These are phyloP conservation scores for Lomographa bimaculata DNA, from an alignment of 2,888 invertebrate species.

Conservation along the genomic window DNA sequence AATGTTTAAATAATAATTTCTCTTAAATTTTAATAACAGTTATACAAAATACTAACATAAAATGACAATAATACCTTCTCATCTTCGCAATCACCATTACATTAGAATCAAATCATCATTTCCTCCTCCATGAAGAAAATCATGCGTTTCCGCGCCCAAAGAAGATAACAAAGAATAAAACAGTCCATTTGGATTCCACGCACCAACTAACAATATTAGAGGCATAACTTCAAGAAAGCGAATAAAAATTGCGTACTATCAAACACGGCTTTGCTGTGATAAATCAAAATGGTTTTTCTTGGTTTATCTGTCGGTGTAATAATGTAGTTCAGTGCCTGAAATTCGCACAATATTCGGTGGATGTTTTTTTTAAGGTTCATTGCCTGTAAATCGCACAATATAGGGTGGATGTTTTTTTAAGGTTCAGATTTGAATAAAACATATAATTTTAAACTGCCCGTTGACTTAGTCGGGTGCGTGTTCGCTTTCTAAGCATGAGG, in stretches of 20 bases:
- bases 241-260: conserved; percentile 35
- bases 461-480: too few species aligned
- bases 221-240: conserved; percentile 31
- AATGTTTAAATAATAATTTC: background rate
- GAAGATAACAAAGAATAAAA: conserved; percentile 18
- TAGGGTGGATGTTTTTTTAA: too few species aligned
- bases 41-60: too few species aligned
- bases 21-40: too few species aligned
- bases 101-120: conserved; percentile 15
- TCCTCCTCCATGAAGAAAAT: conserved; percentile 4
- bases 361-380: too few species aligned
- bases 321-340: conserved; percentile 2
- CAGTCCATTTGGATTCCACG: conserved; percentile 28
- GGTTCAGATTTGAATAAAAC: too few species aligned
- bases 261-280: conserved; percentile 37
- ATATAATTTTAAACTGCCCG: too few species aligned
- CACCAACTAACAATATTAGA: conserved; percentile 31
- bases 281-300: conserved; percentile 37
- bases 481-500: too few species aligned
- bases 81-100: too few species aligned
- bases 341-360: background rate
- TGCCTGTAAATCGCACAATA: too few species aligned
- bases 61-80: too few species aligned
- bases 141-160: conserved; percentile 6
- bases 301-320: conserved; percentile 12